Evolutionary conservation across 2,888 invertebrate genomes (phyloP), one percentile per base, ranked within the genome.

Genomic region (Perizoma flavofasciatum): DNA sequence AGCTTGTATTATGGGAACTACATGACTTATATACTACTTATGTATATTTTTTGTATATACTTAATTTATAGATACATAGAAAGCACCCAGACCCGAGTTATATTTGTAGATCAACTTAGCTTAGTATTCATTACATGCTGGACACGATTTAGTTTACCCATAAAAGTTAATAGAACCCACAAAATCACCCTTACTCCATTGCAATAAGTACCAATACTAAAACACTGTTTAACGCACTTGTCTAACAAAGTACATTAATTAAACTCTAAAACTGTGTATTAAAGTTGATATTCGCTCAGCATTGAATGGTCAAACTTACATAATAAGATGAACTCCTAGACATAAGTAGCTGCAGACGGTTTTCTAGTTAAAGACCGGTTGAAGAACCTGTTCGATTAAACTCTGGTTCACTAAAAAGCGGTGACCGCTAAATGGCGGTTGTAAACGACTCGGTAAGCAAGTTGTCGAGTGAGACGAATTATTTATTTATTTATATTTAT

Each of bases 351-450:
- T 50, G 39, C 53, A 47, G 49, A 55, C 44, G 22, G 48, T 44
- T 58, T 52, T 52, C 52, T 49, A 58, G 48, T 39, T 39, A 32
- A 33, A 44, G 52, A 58, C 58, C 11, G 44, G 55, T 49, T 49
- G 22, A n/a, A 37, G 6, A 11, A 47, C 10, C 22, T 47, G 37
- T 53, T 45, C 32, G 35, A 49, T 37, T 37, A 6, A 37, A 4
- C 6, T 7, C 37, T 37, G 22, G 22, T 37, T 37, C 0, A 7
- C 7, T 6, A 37, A 7, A 37, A 4, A 7, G 7, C 37, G 37
- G 4, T 4, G 37, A 37, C 37, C 37, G 37, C 37, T 37, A 3
- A 37, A 37, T 37, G 1, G 7, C 5, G 5, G 37, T 37, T 7
- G 37, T 37, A 37, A 37, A 7, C 37, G 37, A 37, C 22, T 22